Conservation (phyloP, 2,113 vertebrate species). For the Petroica traversi region DNA sequence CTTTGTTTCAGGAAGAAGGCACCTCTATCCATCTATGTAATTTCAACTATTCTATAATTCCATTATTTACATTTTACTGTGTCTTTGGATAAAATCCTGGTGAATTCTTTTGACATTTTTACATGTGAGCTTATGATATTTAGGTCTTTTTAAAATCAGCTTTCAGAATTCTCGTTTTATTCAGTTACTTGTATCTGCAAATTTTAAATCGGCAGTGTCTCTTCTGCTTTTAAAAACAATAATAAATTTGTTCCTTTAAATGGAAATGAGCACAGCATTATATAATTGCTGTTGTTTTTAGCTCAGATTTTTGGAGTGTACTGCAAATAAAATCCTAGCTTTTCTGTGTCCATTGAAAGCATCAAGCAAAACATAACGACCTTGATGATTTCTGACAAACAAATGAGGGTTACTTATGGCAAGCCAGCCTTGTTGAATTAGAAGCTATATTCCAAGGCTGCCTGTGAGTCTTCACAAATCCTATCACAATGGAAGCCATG, state of each 20-base stretch:
- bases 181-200: not conserved
- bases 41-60: not conserved
- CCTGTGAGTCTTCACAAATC: slow-evolving; percentile 63
- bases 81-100: not conserved
- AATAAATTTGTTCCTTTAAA: not conserved
- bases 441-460: slow-evolving; percentile 41
- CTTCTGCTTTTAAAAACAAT: not conserved
- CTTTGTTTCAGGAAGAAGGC: not conserved
- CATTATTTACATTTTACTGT: not conserved
- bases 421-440: slow-evolving; percentile 12
- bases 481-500: slow-evolving; percentile 59
- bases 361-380: not conserved
- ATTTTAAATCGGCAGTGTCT: not conserved
- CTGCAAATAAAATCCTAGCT: not conserved
- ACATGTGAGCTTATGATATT: not conserved
- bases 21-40: not conserved
- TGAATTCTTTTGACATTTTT: not conserved
- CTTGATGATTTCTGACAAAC: slow-evolving; percentile 48
- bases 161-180: not conserved
- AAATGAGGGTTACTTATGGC: slow-evolving; percentile 25
- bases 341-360: not conserved
- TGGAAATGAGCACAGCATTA: not conserved
- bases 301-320: not conserved
- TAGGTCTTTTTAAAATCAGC: not conserved
- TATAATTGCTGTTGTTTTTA: not conserved